These are phyloP conservation scores for Mesocricetus auratus DNA, from an alignment of 2,113 vertebrate genomes.

Conservation along the genomic window DNA sequence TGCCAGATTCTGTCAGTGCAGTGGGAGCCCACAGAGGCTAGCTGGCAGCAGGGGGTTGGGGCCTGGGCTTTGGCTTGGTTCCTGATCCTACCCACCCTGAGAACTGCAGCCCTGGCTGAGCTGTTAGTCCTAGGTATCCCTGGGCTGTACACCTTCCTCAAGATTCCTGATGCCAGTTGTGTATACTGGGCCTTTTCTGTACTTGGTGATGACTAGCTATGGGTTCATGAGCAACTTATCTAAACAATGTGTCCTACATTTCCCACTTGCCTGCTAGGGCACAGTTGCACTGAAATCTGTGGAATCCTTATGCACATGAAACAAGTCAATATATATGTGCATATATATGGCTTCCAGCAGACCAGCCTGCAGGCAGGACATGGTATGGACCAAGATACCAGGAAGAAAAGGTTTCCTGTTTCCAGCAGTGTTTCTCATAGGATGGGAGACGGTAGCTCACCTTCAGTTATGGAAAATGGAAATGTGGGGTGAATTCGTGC, in stretches of 20 bases:
- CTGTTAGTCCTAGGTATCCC: not conserved
- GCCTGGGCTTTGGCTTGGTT: not conserved
- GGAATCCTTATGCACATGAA: not conserved
- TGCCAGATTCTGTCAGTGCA: rapidly evolving
- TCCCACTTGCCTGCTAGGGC: too few relatives aligned
- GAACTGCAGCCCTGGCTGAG: not conserved
- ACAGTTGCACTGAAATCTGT: rapidly evolving
- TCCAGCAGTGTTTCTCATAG: not conserved
- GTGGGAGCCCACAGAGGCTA: not conserved
- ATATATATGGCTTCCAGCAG: not conserved
- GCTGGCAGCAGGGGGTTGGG: not conserved
- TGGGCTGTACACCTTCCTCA: too few relatives aligned
- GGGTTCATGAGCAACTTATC: not conserved
- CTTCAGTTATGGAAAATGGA: not conserved
- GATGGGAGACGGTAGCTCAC: not conserved
- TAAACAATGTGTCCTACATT: not conserved
- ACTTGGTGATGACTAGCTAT: not conserved
- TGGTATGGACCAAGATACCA: too few relatives aligned
- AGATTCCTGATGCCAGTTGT: not conserved
- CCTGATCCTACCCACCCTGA: not conserved
- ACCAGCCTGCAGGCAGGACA: not conserved
- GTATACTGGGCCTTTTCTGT: not conserved
- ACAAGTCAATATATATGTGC: too few relatives aligned
- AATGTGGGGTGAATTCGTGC: rapidly evolving
- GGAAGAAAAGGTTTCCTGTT: too few relatives aligned